Evolutionary conservation across 2,797 vertebrate species (phyloP), one percentile per base, ranked within the genome.

Genomic region (Emydoidea blandingii): DNA sequence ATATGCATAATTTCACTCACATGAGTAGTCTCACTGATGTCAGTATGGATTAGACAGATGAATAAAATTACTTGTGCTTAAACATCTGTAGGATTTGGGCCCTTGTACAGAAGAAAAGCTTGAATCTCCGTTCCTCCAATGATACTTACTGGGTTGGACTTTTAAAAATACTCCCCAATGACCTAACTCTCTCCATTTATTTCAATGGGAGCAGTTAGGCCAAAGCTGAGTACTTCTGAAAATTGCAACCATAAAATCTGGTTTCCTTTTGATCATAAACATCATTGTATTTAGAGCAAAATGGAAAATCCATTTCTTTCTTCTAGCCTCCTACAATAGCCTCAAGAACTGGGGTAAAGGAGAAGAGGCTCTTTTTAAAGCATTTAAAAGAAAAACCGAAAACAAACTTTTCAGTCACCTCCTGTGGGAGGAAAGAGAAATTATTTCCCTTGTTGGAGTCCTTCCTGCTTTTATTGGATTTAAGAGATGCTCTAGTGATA

Each of bases 81-180:
- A 86, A 85, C 27, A 4, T 27, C 34, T 59, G 3, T 31, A 68
- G 82, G 78, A 83, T 52, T 25, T 56, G 41, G 47, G 9, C 7
- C 85, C 84, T 78, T 12, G 44, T 31, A 4, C 2, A 50, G 18
- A 8, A 53, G 25, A 4, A 47, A 49, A 47, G 8, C 15, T 78
- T 87, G 72, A 89, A 65, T 72, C 21, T 5, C 52, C 0, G 4
- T 21, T 15, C 3, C 41, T 0, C 7, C 25, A 21, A 41, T 2
- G 10, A 44, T 34, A 47, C 31, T 27, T 76, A 4, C 16, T 2
- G 21, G 68, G 27, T 18, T 27, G 25, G 74, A 49, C 44, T 78
- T 91, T 25, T 86, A 79, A 41, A 3, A 6, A 87, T 79, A 18
- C 25, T 88, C 6, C 54, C 1, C 83, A 1, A 11, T 68, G 27